phyloP scores from a whole-genome alignment of 2,113 vertebrate genomes.

The Ondatra zibethicus region DNA sequence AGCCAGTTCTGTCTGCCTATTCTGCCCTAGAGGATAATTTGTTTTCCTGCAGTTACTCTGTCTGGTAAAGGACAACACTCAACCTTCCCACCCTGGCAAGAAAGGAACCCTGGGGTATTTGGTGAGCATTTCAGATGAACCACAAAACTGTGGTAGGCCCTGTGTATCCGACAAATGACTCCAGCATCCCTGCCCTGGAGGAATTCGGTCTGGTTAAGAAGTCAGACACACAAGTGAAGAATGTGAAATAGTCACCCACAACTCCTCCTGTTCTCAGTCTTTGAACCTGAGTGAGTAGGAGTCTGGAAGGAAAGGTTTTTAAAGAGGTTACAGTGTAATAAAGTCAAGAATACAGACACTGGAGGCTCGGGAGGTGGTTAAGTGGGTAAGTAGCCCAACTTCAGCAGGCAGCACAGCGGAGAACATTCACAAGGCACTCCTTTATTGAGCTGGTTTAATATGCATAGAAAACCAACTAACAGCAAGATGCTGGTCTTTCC shows the following conservation, averaged over 20 bases:
- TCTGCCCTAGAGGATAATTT: neutral
- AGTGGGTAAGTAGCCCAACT: neutral
- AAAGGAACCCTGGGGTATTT: neutral
- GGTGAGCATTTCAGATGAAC: neutral
- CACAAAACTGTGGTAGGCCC: neutral
- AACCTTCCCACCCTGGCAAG: neutral
- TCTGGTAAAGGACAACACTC: neutral
- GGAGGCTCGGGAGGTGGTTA: neutral
- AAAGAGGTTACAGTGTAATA: neutral
- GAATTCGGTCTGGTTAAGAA: neutral
- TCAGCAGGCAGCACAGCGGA: neutral
- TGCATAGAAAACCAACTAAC: constrained; percentile 6
- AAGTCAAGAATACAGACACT: neutral
- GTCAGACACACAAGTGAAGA: neutral
- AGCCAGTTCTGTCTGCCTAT: neutral
- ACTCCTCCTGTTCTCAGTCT: neutral
- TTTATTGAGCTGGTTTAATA: constrained; percentile 7
- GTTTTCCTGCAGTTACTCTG: neutral
- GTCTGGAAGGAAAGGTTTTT: neutral
- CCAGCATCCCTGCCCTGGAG: neutral
- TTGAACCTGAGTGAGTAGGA: neutral
- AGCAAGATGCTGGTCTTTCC: constrained; percentile 5
- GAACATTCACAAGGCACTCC: neutral
- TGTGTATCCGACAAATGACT: neutral
- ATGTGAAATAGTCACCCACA: neutral